Conservation (phyloP, 2,797 vertebrate species). For the Pteropus rufus region DNA sequence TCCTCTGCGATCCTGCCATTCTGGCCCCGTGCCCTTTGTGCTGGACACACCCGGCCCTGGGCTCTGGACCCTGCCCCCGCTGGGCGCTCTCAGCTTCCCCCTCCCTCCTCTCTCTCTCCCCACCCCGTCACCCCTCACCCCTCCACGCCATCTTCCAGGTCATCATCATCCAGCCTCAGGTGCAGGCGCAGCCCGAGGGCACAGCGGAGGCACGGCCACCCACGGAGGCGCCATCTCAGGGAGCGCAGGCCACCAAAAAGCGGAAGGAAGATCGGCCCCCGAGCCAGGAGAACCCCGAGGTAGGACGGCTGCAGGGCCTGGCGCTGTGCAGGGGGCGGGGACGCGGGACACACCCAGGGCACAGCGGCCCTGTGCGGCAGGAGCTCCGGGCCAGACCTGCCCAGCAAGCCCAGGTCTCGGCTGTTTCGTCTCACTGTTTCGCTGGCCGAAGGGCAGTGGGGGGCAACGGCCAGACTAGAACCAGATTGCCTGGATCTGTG, state of each 20-base stretch:
- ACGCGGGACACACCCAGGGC: fast-evolving
- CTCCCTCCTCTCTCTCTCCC: fast-evolving
- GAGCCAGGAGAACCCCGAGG: constrained; percentile 93
- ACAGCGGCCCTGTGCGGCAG: fast-evolving
- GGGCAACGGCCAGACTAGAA: fast-evolving
- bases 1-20: not conserved
- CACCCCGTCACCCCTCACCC: not conserved
- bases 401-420: fast-evolving
- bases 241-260: constrained; percentile 85
- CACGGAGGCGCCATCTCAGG: constrained; percentile 84
- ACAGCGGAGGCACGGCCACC: constrained; percentile 84
- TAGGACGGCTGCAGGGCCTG: constrained; percentile 63
- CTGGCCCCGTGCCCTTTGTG: fast-evolving
- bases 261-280: constrained; percentile 90
- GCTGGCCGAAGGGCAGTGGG: fast-evolving
- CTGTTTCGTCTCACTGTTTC: fast-evolving
- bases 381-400: fast-evolving
- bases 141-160: constrained; percentile 82
- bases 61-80: fast-evolving
- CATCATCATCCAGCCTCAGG: constrained; percentile 96
- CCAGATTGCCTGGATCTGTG: not conserved
- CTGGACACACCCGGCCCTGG: not conserved
- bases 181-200: constrained; percentile 86
- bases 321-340: not conserved
- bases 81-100: too few relatives aligned